Percentiles rank a stretch among this genome's conserved stretches.
Evolutionary conservation across 2,888 invertebrate genomes (phyloP).

Genomic region (Amphipyra berbera): DNA sequence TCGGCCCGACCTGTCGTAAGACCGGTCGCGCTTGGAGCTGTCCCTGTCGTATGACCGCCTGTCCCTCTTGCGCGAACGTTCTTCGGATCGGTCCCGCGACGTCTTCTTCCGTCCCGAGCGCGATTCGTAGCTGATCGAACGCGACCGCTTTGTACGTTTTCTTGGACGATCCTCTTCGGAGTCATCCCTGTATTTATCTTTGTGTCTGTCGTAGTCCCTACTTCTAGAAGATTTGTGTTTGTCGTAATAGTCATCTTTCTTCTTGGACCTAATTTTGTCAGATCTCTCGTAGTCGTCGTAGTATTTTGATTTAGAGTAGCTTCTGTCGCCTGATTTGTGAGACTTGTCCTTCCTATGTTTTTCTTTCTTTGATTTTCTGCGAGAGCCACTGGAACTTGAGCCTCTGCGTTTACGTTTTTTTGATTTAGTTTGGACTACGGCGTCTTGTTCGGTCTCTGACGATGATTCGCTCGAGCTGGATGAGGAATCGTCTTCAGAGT

Average conservation of each 20-base stretch:
- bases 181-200: conserved; percentile 78
- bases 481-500: conserved; percentile 79
- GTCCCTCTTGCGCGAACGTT: conserved; percentile 72
- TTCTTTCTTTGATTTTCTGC: conserved; percentile 73
- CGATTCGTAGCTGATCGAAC: conserved; percentile 79
- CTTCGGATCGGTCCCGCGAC: conserved; percentile 72
- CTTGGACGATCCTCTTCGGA: conserved; percentile 79
- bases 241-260: conserved; percentile 75
- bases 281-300: conserved; percentile 73
- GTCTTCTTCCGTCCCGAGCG: conserved; percentile 69
- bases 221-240: conserved; percentile 75
- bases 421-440: conserved; percentile 66
- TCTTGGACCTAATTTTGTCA: conserved; percentile 71
- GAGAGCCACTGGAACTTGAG: conserved; percentile 76
- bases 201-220: conserved; percentile 74
- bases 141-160: conserved; percentile 78
- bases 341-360: conserved; percentile 74
- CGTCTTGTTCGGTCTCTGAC: conserved; percentile 71
- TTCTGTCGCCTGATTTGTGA: conserved; percentile 71
- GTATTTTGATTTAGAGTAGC: conserved; percentile 70
- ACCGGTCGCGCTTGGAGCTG: conserved; percentile 67
- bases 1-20: conserved; percentile 61
- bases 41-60: conserved; percentile 75
- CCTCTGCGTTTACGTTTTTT: conserved; percentile 81
- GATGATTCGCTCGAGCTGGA: conserved; percentile 73